A percentile compares a stretch with the other conserved stretches of the same genome.
phyloP scores from a whole-genome alignment of 2,113 vertebrate genomes.

The Strigops habroptila region DNA sequence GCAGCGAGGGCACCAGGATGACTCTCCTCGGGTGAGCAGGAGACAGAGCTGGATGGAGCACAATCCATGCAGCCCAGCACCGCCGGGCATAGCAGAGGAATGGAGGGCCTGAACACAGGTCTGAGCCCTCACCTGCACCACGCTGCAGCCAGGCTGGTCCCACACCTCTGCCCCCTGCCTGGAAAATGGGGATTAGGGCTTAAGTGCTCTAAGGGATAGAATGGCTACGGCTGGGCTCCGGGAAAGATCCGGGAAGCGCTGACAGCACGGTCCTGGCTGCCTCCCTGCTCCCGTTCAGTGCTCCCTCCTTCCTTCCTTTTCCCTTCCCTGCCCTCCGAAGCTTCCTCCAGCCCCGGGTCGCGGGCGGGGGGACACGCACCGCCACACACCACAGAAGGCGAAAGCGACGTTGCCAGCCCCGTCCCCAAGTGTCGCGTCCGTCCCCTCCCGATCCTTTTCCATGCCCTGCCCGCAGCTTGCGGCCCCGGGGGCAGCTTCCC shows the following conservation, averaged over 20 bases:
- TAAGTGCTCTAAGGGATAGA: accelerated
- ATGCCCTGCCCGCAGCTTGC: neutral
- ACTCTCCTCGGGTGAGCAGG: neutral
- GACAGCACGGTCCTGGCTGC: neutral
- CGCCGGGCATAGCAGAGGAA: neutral
- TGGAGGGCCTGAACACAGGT: neutral
- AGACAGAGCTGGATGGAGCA: neutral
- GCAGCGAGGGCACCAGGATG: too few species aligned
- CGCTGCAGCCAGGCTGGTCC: neutral
- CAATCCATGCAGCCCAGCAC: neutral
- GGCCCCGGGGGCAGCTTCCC: neutral
- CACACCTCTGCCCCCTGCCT: neutral
- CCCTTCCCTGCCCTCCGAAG: neutral
- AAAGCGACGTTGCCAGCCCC: neutral
- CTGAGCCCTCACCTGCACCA: neutral
- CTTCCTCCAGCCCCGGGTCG: neutral
- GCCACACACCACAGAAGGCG: accelerated
- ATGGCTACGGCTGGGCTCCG: neutral
- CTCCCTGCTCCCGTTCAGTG: neutral
- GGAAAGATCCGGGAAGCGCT: neutral
- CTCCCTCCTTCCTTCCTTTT: neutral
- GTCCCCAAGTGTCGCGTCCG: too few species aligned
- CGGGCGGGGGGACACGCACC: too few species aligned
- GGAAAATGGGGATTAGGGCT: accelerated
- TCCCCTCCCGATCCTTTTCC: neutral